phyloP scores from a whole-genome alignment of 2,113 vertebrate species.

The Tragelaphus scriptus region DNA sequence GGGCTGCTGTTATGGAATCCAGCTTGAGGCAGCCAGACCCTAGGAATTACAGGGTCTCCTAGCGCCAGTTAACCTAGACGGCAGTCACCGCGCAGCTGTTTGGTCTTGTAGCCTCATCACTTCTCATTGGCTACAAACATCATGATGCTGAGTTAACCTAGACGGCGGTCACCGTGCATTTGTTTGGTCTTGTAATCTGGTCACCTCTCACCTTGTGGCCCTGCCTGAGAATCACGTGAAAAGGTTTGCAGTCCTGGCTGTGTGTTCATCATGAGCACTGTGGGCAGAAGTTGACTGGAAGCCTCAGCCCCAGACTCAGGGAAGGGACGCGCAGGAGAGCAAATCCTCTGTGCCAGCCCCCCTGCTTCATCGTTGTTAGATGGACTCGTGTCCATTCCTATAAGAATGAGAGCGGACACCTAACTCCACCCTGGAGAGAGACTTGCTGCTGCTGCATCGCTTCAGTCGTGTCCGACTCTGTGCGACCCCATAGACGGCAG shows the following conservation, averaged over 20 bases:
- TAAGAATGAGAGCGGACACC: neutral
- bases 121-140: neutral
- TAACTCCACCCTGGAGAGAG: no score
- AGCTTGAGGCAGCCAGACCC: neutral
- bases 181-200: neutral
- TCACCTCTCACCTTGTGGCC: neutral
- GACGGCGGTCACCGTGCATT: accelerated
- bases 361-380: accelerated
- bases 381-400: no score
- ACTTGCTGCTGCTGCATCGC: no score
- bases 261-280: neutral
- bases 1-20: neutral
- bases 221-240: neutral
- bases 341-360: no score
- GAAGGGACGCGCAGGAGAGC: accelerated
- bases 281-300: no score
- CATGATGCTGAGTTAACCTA: no score
- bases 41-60: neutral
- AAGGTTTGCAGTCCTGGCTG: no score
- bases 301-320: no score
- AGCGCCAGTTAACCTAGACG: no score
- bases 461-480: no score
- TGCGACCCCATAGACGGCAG: no score
- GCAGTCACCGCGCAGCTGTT: neutral
- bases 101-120: neutral